Conservation (phyloP, 2,888 invertebrate genomes). For the Pseudolycoriella hygida region DNA sequence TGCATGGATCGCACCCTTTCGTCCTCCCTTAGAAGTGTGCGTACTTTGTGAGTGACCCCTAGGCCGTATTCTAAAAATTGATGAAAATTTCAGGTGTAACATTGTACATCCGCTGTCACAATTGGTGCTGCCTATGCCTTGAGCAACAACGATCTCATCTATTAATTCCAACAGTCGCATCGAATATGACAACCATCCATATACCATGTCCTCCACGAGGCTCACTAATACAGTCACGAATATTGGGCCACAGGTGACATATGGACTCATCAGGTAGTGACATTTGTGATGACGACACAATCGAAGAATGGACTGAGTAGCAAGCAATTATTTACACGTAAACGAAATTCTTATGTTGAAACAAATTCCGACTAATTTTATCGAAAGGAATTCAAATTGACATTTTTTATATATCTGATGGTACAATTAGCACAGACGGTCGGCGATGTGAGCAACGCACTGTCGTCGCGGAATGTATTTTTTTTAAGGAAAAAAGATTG, state of each 20-base stretch:
- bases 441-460: too few relatives aligned
- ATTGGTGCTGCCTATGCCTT: conserved; percentile 25
- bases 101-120: conserved; percentile 24
- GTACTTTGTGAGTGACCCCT: too few relatives aligned
- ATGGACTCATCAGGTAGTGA: conserved; percentile 26
- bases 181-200: conserved; percentile 20
- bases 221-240: conserved; percentile 17
- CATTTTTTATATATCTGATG: too few relatives aligned
- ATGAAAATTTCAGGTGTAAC: conserved; percentile 12
- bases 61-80: neutral
- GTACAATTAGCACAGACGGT: too few relatives aligned
- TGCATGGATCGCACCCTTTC: too few relatives aligned
- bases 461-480: too few relatives aligned
- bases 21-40: too few relatives aligned
- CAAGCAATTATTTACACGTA: too few relatives aligned
- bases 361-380: too few relatives aligned
- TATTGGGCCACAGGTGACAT: conserved; percentile 25
- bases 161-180: conserved; percentile 22
- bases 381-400: too few relatives aligned
- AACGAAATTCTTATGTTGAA: too few relatives aligned
- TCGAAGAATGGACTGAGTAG: conserved; percentile 18
- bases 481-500: too few relatives aligned
- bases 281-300: conserved; percentile 20
- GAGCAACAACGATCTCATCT: conserved; percentile 19
- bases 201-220: conserved; percentile 23